Evolutionary conservation across 2,888 invertebrate species (phyloP), one percentile per base, ranked within the genome.

Genomic region (Clepsis dumicolana): DNA sequence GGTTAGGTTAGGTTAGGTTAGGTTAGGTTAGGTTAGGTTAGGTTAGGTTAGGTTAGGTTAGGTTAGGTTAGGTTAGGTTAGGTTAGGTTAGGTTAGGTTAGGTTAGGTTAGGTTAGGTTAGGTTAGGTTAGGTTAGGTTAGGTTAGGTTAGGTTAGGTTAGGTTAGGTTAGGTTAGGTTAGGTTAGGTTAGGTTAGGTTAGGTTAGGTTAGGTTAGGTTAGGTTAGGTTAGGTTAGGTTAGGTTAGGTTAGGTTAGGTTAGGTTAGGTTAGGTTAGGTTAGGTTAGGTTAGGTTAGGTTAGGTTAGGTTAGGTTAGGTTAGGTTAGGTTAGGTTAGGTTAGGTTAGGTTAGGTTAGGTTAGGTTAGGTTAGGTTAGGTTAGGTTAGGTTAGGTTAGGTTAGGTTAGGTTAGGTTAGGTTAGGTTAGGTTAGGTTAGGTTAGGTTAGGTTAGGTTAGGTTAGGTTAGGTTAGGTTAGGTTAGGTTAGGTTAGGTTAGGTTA

Each of bases 1-100:
- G 71, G 73, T 71, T 73, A 72, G 74, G 74, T 73, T 74, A 70
- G 72, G 74, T 71, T 72, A 72, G 72, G 73, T 70, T 72, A 68
- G 41, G 41, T 41, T 41, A 41, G 41, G 41, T 41, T 41, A 41
- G 41, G 60, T 60, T 60, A 38, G 60, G 60, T 60, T 60, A 44
- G 60, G 60, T 60, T 60, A 44, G 60, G 60, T 60, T 60, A 44
- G 60, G 60, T 60, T 60, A 44, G 60, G 60, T 60, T 60, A 44
- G 60, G 60, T 60, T 60, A 44, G 60, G 60, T 60, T 60, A 44
- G 60, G 60, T 60, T 60, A 44, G 60, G 60, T 60, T 60, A 44
- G 60, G 60, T 60, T 60, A 44, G 60, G 60, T 60, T 60, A 44
- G 60, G 60, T 60, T 60, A 44, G 60, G 60, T 60, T 60, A 44